phyloP scores from a whole-genome alignment of 2,797 vertebrate species.

The Alcedo atthis region DNA sequence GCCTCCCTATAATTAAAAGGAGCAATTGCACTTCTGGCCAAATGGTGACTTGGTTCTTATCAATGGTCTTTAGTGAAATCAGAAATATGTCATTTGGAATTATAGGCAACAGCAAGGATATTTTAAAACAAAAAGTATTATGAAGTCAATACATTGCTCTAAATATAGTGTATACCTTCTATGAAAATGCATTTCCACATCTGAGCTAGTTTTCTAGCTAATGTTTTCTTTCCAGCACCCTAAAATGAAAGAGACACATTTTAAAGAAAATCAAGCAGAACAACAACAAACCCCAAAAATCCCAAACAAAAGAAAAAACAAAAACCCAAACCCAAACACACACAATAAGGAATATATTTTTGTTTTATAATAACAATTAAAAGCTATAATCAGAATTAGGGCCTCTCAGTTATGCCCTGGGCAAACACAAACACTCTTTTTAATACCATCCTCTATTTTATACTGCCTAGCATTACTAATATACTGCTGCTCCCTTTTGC shows the following conservation, averaged over 20 bases:
- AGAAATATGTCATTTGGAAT: neutral
- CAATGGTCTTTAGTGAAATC: neutral
- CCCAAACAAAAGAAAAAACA: neutral
- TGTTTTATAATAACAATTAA: neutral
- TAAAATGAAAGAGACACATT: constrained; percentile 61
- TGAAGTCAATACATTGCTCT: neutral
- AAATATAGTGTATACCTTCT: constrained; percentile 81
- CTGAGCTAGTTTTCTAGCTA: constrained; percentile 86
- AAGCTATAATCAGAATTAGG: neutral
- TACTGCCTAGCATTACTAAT: neutral
- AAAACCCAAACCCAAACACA: fast-evolving
- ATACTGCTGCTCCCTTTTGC: neutral
- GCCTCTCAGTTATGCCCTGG: neutral
- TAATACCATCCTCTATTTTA: neutral
- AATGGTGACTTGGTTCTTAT: neutral
- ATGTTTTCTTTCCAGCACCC: constrained; percentile 91
- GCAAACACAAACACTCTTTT: neutral
- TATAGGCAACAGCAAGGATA: neutral
- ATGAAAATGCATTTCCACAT: constrained; percentile 88
- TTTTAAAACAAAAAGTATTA: neutral
- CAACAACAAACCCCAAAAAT: neutral
- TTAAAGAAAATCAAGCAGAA: neutral
- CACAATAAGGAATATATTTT: neutral
- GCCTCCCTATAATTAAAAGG: neutral
- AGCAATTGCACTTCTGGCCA: neutral